Evolutionary conservation across 2,797 vertebrate genomes (phyloP).

Genomic region (Acanthis flammea): DNA sequence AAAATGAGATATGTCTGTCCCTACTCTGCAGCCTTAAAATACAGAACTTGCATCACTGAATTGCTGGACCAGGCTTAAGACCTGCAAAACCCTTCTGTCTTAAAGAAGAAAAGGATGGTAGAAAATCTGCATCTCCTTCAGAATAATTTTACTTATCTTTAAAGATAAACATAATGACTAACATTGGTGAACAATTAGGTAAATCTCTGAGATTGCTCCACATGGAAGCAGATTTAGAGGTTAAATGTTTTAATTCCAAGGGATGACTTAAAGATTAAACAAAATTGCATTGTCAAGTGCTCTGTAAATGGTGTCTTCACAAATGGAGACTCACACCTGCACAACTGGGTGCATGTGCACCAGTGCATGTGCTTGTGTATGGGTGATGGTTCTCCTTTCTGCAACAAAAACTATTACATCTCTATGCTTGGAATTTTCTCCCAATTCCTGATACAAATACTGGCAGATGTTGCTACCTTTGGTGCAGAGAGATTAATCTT

Average conservation of each 20-base stretch:
- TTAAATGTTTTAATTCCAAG: slow-evolving; percentile 14
- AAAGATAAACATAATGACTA: slow-evolving; percentile 13
- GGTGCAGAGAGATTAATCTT: not conserved
- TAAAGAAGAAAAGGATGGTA: not conserved
- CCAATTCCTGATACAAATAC: not conserved
- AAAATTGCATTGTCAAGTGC: not conserved
- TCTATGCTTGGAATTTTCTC: not conserved
- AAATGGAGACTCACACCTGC: not conserved
- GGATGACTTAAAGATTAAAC: not conserved
- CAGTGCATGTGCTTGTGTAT: not conserved
- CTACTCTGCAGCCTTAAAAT: not conserved
- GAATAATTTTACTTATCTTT: not conserved
- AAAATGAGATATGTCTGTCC: not conserved
- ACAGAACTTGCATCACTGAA: not conserved
- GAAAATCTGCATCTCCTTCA: not conserved
- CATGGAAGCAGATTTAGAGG: slow-evolving; percentile 12
- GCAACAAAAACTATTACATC: not conserved
- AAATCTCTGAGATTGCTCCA: slow-evolving; percentile 23
- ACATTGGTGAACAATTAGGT: not conserved
- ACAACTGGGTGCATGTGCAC: not conserved
- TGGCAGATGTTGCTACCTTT: not conserved
- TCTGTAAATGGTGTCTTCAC: slow-evolving; percentile 1
- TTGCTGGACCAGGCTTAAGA: not conserved
- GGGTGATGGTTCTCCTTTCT: not conserved
- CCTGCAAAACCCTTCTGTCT: not conserved